Evolutionary conservation across 1,140 invertebrate species (phyloP).

Genomic region (Notospermus geniculatus): DNA sequence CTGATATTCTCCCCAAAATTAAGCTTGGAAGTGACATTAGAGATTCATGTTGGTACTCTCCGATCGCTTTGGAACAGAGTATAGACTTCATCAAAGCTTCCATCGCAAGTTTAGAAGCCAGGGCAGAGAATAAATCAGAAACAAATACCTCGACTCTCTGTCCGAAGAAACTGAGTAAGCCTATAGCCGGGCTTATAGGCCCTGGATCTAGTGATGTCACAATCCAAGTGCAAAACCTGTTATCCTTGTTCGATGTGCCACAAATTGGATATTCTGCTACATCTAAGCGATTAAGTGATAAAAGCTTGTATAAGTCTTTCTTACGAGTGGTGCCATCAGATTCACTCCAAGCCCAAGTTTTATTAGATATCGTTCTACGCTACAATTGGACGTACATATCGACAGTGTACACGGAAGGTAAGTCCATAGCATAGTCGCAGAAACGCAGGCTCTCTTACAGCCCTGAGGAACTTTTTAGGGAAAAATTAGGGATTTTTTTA

Average conservation of each 20-base stretch:
- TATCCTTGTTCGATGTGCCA: constrained; percentile 77
- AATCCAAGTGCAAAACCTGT: constrained; percentile 76
- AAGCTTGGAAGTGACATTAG: constrained; percentile 74
- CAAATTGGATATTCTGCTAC: constrained; percentile 83
- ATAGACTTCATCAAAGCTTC: constrained; percentile 73
- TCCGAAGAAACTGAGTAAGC: constrained; percentile 36
- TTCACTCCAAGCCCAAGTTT: constrained; percentile 74
- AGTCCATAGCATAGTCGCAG: no score
- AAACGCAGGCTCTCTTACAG: no score
- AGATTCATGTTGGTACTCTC: constrained; percentile 78
- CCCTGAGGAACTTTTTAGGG: no score
- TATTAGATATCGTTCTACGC: constrained; percentile 69
- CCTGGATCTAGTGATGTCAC: constrained; percentile 69
- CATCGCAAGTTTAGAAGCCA: constrained; percentile 49
- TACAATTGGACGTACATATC: constrained; percentile 84
- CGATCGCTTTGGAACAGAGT: constrained; percentile 74
- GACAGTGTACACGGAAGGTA: constrained; percentile 78
- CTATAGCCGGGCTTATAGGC: constrained; percentile 69
- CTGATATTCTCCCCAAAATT: constrained; percentile 60
- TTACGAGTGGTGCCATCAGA: constrained; percentile 79
- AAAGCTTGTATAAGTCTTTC: constrained; percentile 75
- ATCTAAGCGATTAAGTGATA: constrained; percentile 73
- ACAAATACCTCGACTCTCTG: constrained; percentile 5
- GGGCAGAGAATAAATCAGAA: neutral
- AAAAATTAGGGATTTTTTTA: no score